Percentiles rank a stretch among this genome's conserved stretches.
Evolutionary conservation across 2,797 vertebrate species (phyloP).

Genomic region (Staurois parvus): DNA sequence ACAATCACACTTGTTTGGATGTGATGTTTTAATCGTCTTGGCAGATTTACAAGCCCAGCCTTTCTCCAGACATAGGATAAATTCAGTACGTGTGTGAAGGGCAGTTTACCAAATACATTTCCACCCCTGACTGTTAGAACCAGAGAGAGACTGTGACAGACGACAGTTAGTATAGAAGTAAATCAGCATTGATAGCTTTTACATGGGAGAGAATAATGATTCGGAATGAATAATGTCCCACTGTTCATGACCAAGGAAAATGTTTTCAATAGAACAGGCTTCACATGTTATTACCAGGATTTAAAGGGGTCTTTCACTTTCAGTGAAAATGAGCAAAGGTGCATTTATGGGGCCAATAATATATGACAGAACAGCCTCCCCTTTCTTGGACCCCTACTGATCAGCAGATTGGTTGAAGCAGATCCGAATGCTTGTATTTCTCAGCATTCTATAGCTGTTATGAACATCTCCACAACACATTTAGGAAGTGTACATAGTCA

Average conservation of each 20-base stretch:
- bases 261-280: neutral
- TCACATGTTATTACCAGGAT: neutral
- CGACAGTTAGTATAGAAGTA: constrained; percentile 9
- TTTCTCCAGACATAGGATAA: constrained; percentile 33
- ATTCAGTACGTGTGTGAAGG: constrained; percentile 26
- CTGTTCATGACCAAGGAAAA: neutral
- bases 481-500: no score
- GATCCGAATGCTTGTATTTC: neutral
- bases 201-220: neutral
- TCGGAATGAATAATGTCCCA: neutral
- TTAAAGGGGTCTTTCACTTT: neutral
- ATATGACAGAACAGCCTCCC: neutral
- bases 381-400: neutral
- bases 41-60: constrained; percentile 33
- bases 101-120: constrained; percentile 33
- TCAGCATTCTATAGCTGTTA: neutral
- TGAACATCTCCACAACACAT: neutral
- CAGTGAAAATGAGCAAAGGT: neutral
- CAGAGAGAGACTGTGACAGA: neutral
- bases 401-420: neutral
- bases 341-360: neutral
- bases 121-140: constrained; percentile 17
- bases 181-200: constrained; percentile 14
- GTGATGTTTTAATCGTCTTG: constrained; percentile 36
- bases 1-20: constrained; percentile 15